Evolutionary conservation across 1,140 invertebrate genomes (phyloP), one percentile per base, ranked within the genome.

Genomic region (Drosophila virilis): DNA sequence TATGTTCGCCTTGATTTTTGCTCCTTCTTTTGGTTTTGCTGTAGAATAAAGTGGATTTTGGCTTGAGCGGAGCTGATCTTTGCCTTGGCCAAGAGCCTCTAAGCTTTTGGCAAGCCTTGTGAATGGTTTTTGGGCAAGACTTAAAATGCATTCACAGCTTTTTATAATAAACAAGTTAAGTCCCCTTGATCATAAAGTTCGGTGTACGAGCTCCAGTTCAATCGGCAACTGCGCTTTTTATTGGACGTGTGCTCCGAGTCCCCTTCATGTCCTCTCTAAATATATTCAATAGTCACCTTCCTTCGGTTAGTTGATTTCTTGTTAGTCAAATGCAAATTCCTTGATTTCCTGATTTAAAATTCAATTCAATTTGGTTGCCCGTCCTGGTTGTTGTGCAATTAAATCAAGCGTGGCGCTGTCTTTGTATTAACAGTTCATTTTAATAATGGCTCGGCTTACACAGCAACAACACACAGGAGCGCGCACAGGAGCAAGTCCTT

Each of bases 341-440:
- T 50, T 46, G 52, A 66, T 59, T 77, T 77, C 46, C 59, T 51
- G 17, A 65, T 75, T 68, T 58, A 48, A 65, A 78, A 64, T 57
- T 69, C 66, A 75, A 59, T 75, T 48, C 45, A 67, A 79, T 75
- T 76, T 40, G 72, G 43, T 40, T 57, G 59, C 54, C 78, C 73
- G 33, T 40, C 45, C 45, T 62, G 55, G 60, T 46, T 72, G 62
- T 15, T 65, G 55, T 67, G 22, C 35, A 58, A 52, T 75, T 67
- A 58, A 83, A 59, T 84, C 76, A 72, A 69, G 67, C 80, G 80
- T 69, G 52, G 55, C 33, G 46, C 50, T 68, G 77, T 62, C 54
- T 50, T 88, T 82, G 79, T 86, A 82, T 88, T 73, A 79, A 88
- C 82, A 79, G 83, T 88, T 86, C 70, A 88, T 85, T 86, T 81